These are phyloP conservation scores for Papilio gigon DNA, from an alignment of 2,888 invertebrate species.

Conservation along the genomic window DNA sequence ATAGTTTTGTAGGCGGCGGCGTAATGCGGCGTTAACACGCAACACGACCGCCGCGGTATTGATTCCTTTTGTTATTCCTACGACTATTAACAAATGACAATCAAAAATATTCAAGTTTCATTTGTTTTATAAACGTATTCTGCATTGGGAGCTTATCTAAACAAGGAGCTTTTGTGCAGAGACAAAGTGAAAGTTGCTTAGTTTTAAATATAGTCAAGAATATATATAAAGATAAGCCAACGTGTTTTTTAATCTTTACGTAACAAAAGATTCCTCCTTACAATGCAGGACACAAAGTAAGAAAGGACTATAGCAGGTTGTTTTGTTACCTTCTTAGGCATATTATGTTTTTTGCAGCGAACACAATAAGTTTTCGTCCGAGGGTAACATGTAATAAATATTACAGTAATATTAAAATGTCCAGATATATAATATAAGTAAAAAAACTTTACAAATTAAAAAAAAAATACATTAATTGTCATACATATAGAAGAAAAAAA, in stretches of 20 bases:
- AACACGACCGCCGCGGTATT: conserved; percentile 22
- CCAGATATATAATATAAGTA: background rate
- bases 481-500: no score
- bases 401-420: background rate
- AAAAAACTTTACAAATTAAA: no score
- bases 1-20: conserved; percentile 29
- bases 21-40: conserved; percentile 35
- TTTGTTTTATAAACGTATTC: background rate
- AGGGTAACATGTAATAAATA: background rate
- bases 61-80: conserved; percentile 34
- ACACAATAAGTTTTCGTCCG: conserved; percentile 2
- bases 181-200: no score
- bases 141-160: no score
- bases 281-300: conserved; percentile 16
- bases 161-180: no score
- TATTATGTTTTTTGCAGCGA: conserved; percentile 17
- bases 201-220: background rate
- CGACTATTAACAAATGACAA: conserved; percentile 21
- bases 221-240: background rate
- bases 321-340: conserved; percentile 11
- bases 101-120: no score
- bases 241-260: conserved; percentile 5
- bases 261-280: conserved; percentile 6
- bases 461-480: no score
- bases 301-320: conserved; percentile 21